Evolutionary conservation across 2,113 vertebrate genomes (phyloP).

Genomic region (Xyliphius kryptos): DNA sequence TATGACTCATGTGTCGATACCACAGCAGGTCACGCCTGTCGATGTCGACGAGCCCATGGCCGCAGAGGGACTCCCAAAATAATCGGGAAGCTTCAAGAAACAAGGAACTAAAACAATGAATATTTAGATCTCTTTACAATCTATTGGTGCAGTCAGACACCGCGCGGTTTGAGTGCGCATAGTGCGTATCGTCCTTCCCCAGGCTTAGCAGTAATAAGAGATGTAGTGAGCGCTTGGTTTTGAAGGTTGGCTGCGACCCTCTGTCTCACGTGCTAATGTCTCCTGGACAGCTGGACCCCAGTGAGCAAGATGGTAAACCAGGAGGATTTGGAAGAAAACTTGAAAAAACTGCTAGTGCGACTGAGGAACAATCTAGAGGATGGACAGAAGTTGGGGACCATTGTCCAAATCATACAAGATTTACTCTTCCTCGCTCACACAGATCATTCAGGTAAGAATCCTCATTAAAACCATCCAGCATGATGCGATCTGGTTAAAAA

Average conservation of each 20-base stretch:
- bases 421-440: slow-evolving; percentile 71
- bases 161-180: neutral
- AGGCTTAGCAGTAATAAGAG: too few relatives aligned
- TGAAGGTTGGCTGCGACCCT: too few relatives aligned
- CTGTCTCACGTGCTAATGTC: slow-evolving; percentile 5
- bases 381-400: slow-evolving; percentile 68
- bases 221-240: neutral
- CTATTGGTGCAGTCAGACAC: neutral
- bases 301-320: slow-evolving; percentile 53
- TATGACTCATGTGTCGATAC: slow-evolving; percentile 47
- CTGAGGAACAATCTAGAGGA: slow-evolving; percentile 73
- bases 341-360: slow-evolving; percentile 81
- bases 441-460: slow-evolving; percentile 70
- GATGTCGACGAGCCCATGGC: neutral
- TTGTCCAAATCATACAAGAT: slow-evolving; percentile 84
- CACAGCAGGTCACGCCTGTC: slow-evolving; percentile 39
- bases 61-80: neutral
- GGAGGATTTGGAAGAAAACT: slow-evolving; percentile 64
- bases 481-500: too few relatives aligned
- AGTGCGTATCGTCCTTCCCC: neutral
- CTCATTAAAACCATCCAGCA: neutral
- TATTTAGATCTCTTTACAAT: neutral
- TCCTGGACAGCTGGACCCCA: neutral
- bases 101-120: neutral
- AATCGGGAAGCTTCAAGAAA: neutral